Conservation (phyloP, 1,140 invertebrate genomes). For the Bombus difficillimus region DNA sequence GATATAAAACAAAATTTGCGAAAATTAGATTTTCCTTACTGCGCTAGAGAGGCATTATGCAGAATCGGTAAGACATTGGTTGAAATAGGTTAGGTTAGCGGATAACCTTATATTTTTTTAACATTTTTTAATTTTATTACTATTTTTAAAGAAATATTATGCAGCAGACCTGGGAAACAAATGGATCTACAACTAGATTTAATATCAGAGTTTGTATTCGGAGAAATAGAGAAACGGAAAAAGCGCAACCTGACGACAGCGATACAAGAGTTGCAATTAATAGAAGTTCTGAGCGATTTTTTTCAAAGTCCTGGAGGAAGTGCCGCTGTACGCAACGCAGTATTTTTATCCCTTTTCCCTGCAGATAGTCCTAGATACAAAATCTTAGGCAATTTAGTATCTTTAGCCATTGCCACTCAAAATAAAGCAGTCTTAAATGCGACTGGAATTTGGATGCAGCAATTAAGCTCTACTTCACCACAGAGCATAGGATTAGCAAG, state of each 20-base stretch:
- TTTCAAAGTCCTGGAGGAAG: slow-evolving; percentile 86
- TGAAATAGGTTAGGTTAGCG: slow-evolving; percentile 44
- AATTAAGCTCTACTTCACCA: slow-evolving; percentile 89
- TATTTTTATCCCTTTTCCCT: slow-evolving; percentile 90
- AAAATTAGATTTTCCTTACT: slow-evolving; percentile 87
- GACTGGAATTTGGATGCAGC: slow-evolving; percentile 93
- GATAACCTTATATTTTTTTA: background rate
- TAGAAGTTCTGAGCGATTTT: slow-evolving; percentile 90
- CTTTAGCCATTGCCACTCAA: slow-evolving; percentile 89
- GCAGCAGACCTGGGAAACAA: slow-evolving; percentile 83
- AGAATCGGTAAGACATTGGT: slow-evolving; percentile 83
- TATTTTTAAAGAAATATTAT: slow-evolving; percentile 79
- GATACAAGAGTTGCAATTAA: slow-evolving; percentile 89
- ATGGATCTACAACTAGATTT: slow-evolving; percentile 88
- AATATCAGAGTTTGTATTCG: slow-evolving; percentile 92
- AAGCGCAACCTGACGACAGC: slow-evolving; percentile 83
- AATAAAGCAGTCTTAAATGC: slow-evolving; percentile 88
- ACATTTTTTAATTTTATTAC: background rate
- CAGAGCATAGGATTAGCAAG: slow-evolving; percentile 88
- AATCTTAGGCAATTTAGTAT: slow-evolving; percentile 90
- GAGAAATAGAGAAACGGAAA: slow-evolving; percentile 88
- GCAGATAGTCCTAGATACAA: slow-evolving; percentile 86
- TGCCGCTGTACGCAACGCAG: slow-evolving; percentile 90
- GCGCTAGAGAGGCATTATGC: slow-evolving; percentile 85
- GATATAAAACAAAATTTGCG: slow-evolving; percentile 82